These are phyloP conservation scores for Carpatolechia fugitivella DNA, from an alignment of 2,888 invertebrate species.

Conservation along the genomic window DNA sequence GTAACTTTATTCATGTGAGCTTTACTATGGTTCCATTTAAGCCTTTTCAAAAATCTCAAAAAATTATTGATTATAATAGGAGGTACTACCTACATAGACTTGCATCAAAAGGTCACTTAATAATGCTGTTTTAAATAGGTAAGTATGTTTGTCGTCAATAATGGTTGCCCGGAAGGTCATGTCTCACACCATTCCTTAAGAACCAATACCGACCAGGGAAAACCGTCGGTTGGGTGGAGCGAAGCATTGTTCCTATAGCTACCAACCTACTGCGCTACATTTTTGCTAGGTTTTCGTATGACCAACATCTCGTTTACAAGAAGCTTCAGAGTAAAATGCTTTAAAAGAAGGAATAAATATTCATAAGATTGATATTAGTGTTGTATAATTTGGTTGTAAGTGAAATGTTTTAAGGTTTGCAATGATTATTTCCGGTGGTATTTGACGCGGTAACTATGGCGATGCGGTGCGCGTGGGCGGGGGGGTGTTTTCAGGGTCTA, in stretches of 20 bases:
- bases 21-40: too few species aligned
- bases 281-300: conserved; percentile 43
- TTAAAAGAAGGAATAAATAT: neutral
- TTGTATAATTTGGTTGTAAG: neutral
- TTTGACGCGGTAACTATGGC: conserved; percentile 53
- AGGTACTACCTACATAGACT: too few species aligned
- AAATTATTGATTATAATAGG: too few species aligned
- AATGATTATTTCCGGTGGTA: conserved; percentile 33
- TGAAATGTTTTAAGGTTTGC: conserved; percentile 22
- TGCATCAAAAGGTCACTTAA: too few species aligned
- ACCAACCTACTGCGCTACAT: conserved; percentile 30
- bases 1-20: too few species aligned
- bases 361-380: neutral
- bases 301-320: conserved; percentile 26
- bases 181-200: conserved; percentile 50
- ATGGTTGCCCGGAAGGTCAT: conserved; percentile 44
- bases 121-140: too few species aligned
- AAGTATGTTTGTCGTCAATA: conserved; percentile 46
- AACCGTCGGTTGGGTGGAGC: conserved; percentile 59
- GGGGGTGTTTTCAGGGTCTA: conserved; percentile 78
- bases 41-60: too few species aligned
- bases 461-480: conserved; percentile 62
- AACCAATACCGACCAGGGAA: conserved; percentile 57
- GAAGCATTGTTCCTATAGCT: conserved; percentile 43
- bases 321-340: conserved; percentile 11